Conservation (phyloP, 2,888 invertebrate species). For the Amblyteles armatorius region DNA sequence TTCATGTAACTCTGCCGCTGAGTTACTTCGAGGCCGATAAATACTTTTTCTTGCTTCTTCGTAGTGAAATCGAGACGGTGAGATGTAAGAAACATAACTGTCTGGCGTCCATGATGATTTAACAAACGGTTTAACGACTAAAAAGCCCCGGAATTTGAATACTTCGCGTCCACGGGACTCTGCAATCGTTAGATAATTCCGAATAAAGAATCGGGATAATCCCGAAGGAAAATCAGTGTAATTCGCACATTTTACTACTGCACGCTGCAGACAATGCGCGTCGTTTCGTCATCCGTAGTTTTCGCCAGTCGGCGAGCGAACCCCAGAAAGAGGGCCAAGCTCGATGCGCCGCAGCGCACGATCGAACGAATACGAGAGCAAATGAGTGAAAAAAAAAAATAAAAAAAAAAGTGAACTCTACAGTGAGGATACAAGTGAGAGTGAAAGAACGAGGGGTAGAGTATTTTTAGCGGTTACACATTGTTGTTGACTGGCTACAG, state of each 20-base stretch:
- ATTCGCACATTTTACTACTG: constrained; percentile 40
- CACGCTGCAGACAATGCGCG: constrained; percentile 57
- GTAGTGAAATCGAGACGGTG: too few relatives aligned
- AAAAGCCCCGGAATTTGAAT: too few relatives aligned
- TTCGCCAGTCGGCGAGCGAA: not conserved
- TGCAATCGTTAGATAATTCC: not conserved
- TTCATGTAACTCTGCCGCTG: too few relatives aligned
- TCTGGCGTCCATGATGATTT: too few relatives aligned
- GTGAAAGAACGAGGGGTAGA: constrained; percentile 74
- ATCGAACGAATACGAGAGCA: constrained; percentile 51
- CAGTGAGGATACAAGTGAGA: constrained; percentile 56
- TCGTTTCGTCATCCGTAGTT: constrained; percentile 59
- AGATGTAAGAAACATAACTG: too few relatives aligned
- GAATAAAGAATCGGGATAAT: too few relatives aligned
- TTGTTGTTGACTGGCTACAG: constrained; percentile 81
- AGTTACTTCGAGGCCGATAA: too few relatives aligned
- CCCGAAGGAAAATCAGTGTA: not conserved
- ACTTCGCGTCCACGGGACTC: too few relatives aligned
- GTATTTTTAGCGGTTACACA: constrained; percentile 84
- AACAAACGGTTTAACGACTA: too few relatives aligned
- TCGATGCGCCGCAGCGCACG: constrained; percentile 18
- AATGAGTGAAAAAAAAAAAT: constrained; percentile 54
- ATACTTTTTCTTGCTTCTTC: too few relatives aligned
- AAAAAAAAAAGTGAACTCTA: constrained; percentile 37
- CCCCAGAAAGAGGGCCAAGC: constrained; percentile 31